phyloP scores from a whole-genome alignment of 2,113 vertebrate genomes.

The Leuciscus idus region DNA sequence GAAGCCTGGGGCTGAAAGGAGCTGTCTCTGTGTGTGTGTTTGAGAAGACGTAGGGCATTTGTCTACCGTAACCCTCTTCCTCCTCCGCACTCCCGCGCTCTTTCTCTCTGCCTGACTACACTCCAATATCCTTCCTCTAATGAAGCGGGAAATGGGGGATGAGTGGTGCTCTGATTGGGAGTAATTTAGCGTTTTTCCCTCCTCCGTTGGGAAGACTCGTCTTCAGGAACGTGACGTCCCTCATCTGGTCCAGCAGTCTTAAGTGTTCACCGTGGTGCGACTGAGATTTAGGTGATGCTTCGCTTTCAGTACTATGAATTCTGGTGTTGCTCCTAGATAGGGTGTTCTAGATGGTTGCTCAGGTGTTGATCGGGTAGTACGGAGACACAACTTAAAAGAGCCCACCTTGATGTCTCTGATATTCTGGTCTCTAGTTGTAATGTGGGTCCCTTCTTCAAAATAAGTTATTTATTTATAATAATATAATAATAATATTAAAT shows the following conservation, averaged over 20 bases:
- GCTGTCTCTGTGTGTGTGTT: slow-evolving; percentile 42
- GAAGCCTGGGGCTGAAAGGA: slow-evolving; percentile 54
- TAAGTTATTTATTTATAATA: too few species aligned
- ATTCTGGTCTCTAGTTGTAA: background rate
- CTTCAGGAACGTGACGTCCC: slow-evolving; percentile 50
- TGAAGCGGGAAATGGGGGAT: slow-evolving; percentile 63
- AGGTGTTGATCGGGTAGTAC: background rate
- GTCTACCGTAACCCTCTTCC: slow-evolving; percentile 50
- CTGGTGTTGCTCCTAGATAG: background rate
- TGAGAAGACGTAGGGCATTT: slow-evolving; percentile 54
- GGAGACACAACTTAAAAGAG: background rate
- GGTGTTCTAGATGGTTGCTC: background rate
- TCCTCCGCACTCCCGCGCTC: slow-evolving; percentile 48
- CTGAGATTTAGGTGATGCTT: slow-evolving; percentile 25
- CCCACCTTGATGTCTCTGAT: background rate
- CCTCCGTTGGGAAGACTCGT: slow-evolving; percentile 50
- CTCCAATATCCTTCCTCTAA: slow-evolving; percentile 63
- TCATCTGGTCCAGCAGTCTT: slow-evolving; percentile 11
- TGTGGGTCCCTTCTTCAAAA: background rate
- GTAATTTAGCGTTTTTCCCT: slow-evolving; percentile 60
- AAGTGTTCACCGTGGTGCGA: background rate
- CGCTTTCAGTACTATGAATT: background rate
- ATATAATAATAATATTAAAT: too few species aligned
- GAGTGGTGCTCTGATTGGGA: slow-evolving; percentile 61
- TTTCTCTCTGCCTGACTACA: slow-evolving; percentile 60